phyloP scores from a whole-genome alignment of 2,888 invertebrate genomes.

The Leucania comma region DNA sequence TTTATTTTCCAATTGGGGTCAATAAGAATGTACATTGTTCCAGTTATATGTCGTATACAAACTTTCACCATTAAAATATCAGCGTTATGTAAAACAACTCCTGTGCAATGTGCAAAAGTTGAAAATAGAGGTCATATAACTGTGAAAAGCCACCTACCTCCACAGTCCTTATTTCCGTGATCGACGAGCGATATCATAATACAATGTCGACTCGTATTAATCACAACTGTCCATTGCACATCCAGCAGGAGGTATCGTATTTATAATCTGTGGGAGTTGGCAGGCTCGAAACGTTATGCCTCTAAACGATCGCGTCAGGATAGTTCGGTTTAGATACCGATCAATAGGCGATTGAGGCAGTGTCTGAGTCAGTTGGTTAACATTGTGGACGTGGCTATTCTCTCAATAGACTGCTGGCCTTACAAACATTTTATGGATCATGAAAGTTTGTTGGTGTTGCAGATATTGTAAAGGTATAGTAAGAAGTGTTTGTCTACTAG shows the following conservation, averaged over 20 bases:
- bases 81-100: no score
- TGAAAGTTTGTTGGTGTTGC: not conserved
- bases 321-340: constrained; percentile 60
- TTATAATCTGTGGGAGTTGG: constrained; percentile 56
- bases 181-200: constrained; percentile 40
- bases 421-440: not conserved
- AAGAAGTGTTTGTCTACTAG: not conserved
- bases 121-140: not conserved
- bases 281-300: constrained; percentile 56
- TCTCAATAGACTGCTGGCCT: constrained; percentile 33
- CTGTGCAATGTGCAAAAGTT: not conserved
- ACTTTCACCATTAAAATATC: no score
- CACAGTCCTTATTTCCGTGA: constrained; percentile 8
- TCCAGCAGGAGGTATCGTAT: constrained; percentile 52
- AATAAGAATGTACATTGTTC: no score
- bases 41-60: no score
- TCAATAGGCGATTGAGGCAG: constrained; percentile 59
- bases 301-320: constrained; percentile 58
- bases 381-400: constrained; percentile 43
- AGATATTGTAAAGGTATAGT: not conserved
- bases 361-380: constrained; percentile 54
- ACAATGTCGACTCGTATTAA: constrained; percentile 53
- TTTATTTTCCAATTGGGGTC: no score
- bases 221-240: constrained; percentile 36
- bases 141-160: not conserved